These are phyloP conservation scores for Hydrochoerus hydrochaeris DNA, from an alignment of 2,113 vertebrate species.

Conservation along the genomic window DNA sequence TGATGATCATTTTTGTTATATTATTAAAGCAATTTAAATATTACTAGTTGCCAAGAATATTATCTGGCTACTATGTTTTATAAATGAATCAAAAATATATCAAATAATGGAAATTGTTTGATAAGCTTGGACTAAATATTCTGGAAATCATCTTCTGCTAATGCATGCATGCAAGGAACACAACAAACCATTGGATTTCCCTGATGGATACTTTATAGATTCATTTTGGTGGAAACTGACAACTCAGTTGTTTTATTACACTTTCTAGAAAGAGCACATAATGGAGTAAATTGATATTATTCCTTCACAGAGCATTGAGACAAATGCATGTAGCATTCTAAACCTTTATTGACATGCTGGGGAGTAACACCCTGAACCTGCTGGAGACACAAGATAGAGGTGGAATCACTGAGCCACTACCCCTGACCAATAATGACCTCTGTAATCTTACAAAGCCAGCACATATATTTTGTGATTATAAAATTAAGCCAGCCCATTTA, in stretches of 20 bases:
- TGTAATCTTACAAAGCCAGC: neutral
- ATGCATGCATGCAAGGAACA: neutral
- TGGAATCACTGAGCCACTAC: neutral
- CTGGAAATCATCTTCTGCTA: neutral
- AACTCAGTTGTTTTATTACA: neutral
- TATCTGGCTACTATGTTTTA: neutral
- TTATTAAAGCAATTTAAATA: neutral
- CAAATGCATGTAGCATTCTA: neutral
- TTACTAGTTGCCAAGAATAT: neutral
- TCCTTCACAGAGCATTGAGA: neutral
- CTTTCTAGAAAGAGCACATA: neutral
- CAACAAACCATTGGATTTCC: neutral
- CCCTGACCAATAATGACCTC: neutral
- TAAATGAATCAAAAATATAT: neutral
- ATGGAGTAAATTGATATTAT: neutral
- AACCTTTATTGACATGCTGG: neutral
- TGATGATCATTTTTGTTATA: too few relatives aligned
- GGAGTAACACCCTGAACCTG: neutral
- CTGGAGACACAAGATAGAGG: neutral
- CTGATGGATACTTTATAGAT: neutral
- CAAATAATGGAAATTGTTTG: neutral
- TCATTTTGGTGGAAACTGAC: neutral
- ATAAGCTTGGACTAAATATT: neutral
- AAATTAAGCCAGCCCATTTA: neutral
- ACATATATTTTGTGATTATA: neutral